A percentile compares a stretch with the other conserved stretches of the same genome.
Evolutionary conservation across 2,797 vertebrate species (phyloP).

Genomic region (Oryzias dopingdopingensis): DNA sequence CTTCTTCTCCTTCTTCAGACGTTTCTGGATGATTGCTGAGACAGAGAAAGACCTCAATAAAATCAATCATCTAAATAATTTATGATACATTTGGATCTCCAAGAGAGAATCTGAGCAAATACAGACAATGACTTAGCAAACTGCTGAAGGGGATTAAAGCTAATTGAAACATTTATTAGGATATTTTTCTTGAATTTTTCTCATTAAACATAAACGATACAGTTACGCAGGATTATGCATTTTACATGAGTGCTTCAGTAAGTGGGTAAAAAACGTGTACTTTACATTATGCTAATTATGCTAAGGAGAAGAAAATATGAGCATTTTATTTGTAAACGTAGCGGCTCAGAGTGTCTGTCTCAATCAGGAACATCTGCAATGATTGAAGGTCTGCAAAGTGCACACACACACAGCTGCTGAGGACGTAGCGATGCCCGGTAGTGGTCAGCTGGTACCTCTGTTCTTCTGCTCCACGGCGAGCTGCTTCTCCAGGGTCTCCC

Average conservation of each 20-base stretch:
- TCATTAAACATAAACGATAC: constrained; percentile 80
- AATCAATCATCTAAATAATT: constrained; percentile 68
- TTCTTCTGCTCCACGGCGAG: constrained; percentile 98
- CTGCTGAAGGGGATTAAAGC: constrained; percentile 70
- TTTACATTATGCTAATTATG: constrained; percentile 59
- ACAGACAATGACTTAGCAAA: constrained; percentile 63
- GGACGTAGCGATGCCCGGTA: constrained; percentile 27
- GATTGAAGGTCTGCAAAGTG: constrained; percentile 23
- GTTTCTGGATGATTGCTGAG: constrained; percentile 96
- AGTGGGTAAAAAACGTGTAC: constrained; percentile 61
- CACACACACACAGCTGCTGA: constrained; percentile 6
- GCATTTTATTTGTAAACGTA: constrained; percentile 15
- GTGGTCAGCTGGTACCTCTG: constrained; percentile 83
- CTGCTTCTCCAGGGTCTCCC: constrained; percentile 98
- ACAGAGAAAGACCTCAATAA: constrained; percentile 7
- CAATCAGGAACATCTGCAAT: constrained; percentile 10
- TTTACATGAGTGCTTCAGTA: constrained; percentile 67
- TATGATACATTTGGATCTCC: constrained; percentile 54
- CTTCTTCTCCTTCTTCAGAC: constrained; percentile 99
- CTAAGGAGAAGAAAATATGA: constrained; percentile 33
- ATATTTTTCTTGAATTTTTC: constrained; percentile 74
- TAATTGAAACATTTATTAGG: constrained; percentile 73
- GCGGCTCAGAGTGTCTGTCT: constrained; percentile 24
- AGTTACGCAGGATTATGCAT: constrained; percentile 73
- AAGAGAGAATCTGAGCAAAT: constrained; percentile 49